Evolutionary conservation across 2,888 invertebrate genomes (phyloP).

Genomic region (Chrysolina haemoptera): DNA sequence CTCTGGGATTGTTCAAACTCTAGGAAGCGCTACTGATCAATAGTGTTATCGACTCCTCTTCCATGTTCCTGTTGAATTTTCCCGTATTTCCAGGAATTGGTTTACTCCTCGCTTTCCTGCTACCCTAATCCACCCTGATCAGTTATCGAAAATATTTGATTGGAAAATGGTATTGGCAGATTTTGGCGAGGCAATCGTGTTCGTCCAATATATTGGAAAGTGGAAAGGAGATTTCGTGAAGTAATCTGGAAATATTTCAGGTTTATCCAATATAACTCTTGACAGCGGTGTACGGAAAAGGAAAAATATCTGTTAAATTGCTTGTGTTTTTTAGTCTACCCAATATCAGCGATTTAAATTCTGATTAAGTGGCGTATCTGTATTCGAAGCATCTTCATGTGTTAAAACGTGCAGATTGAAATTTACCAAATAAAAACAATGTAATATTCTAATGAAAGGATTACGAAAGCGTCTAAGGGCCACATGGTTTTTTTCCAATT

Average conservation of each 20-base stretch:
- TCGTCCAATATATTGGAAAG: not conserved
- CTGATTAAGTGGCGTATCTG: too few species aligned
- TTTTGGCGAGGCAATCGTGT: conserved; percentile 11
- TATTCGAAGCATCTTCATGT: too few species aligned
- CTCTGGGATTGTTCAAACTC: too few species aligned
- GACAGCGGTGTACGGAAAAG: not conserved
- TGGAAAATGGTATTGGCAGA: conserved; percentile 46
- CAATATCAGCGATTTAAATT: not conserved
- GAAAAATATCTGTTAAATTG: not conserved
- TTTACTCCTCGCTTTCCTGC: conserved; percentile 54
- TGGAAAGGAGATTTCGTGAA: not conserved
- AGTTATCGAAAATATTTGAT: conserved; percentile 61
- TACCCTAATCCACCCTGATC: conserved; percentile 59
- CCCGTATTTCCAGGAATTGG: conserved; percentile 46
- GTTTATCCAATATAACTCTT: not conserved
- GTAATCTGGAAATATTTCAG: not conserved
- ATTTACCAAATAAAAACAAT: too few species aligned
- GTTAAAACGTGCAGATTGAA: too few species aligned
- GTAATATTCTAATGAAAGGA: too few species aligned
- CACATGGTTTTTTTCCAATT: too few species aligned
- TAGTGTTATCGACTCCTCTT: conserved; percentile 55
- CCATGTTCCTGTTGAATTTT: conserved; percentile 50
- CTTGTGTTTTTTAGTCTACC: not conserved
- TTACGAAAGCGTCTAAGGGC: too few species aligned
- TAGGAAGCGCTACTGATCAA: conserved; percentile 35